Evolutionary conservation across 2,113 vertebrate species (phyloP).

Genomic region (Echinops telfairi): DNA sequence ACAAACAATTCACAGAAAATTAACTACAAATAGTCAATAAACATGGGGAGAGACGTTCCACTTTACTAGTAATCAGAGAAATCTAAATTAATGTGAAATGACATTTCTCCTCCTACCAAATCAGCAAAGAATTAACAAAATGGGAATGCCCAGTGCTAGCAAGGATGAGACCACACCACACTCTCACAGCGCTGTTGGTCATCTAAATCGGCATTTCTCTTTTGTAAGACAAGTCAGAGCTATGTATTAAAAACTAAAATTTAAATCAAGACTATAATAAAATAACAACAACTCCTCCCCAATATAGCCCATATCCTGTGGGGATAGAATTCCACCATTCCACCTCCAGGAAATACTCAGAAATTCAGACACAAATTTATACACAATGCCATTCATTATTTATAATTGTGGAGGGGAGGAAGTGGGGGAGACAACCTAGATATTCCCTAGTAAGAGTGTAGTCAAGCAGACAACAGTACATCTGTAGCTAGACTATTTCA

Average conservation of each 20-base stretch:
- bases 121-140: conserved; percentile 39
- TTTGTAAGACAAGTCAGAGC: conserved; percentile 49
- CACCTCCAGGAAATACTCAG: conserved; percentile 62
- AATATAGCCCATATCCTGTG: neutral
- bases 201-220: neutral
- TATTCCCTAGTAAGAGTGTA: conserved; percentile 28
- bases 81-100: conserved; percentile 58
- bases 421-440: conserved; percentile 1
- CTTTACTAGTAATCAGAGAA: conserved; percentile 64
- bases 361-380: conserved; percentile 56
- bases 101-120: conserved; percentile 32
- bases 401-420: conserved; percentile 17
- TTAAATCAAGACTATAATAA: conserved; percentile 1
- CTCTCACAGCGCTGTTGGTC: neutral
- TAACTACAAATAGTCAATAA: conserved; percentile 62
- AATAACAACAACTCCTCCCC: neutral
- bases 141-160: neutral
- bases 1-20: conserved; percentile 61
- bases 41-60: conserved; percentile 47
- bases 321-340: conserved; percentile 31
- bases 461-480: conserved; percentile 37
- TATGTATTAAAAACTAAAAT: conserved; percentile 40
- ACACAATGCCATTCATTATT: conserved; percentile 56
- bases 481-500: neutral
- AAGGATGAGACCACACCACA: accelerated